phyloP scores from a whole-genome alignment of 2,113 vertebrate species.

The Rostratula benghalensis region DNA sequence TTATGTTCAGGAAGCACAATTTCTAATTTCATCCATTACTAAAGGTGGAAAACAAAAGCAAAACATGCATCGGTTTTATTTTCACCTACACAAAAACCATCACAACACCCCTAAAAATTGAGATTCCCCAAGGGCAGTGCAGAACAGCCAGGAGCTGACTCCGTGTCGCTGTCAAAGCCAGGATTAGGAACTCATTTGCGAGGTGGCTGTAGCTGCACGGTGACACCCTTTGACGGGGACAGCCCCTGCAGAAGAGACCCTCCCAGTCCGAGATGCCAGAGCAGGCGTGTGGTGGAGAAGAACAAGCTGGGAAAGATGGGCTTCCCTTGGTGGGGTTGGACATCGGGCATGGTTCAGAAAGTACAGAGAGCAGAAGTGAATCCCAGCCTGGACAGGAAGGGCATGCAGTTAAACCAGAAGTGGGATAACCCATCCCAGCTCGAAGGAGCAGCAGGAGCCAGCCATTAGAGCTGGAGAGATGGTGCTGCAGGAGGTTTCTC shows the following conservation, averaged over 20 bases:
- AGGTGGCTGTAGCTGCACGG: not conserved
- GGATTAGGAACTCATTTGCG: not conserved
- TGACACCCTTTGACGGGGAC: not conserved
- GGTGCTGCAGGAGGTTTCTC: not conserved
- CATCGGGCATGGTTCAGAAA: not conserved
- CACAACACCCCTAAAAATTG: not conserved
- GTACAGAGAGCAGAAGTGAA: not conserved
- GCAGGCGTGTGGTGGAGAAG: not conserved
- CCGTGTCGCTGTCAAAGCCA: not conserved
- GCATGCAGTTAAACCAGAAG: not conserved
- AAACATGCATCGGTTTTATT: not conserved
- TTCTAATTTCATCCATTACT: not conserved
- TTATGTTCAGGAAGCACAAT: not conserved
- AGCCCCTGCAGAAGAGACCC: not conserved
- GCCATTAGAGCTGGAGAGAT: not conserved
- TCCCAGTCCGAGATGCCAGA: fast-evolving
- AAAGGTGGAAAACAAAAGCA: not conserved
- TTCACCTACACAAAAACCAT: not conserved
- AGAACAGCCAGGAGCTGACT: not conserved
- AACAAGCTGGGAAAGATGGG: not conserved
- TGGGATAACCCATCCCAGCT: not conserved
- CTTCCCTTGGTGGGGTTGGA: not conserved
- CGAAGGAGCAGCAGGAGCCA: not conserved
- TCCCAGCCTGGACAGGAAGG: not conserved
- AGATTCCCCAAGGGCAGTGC: not conserved